Evolutionary conservation across 2,113 vertebrate genomes (phyloP).

Genomic region (Xenus cinereus): DNA sequence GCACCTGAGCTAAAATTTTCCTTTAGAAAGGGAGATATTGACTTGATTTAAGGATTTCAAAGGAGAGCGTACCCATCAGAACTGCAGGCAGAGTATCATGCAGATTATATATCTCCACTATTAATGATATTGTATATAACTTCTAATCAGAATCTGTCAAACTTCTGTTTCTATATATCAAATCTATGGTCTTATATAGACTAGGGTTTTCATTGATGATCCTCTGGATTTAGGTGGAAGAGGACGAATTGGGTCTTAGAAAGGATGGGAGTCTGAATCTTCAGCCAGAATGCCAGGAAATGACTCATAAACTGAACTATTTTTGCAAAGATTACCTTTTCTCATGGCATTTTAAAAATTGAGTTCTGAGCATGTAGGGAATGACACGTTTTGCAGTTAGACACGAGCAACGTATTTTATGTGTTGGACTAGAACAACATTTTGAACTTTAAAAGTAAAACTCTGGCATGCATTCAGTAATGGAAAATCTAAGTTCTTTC

Average conservation of each 20-base stretch:
- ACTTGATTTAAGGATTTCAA: neutral
- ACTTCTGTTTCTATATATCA: neutral
- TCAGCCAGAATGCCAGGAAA: constrained; percentile 13
- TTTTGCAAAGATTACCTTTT: constrained; percentile 24
- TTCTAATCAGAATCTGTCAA: neutral
- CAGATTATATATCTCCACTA: neutral
- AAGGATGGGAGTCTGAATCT: neutral
- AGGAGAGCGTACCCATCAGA: neutral
- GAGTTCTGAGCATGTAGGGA: constrained; percentile 22
- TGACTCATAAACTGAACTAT: neutral
- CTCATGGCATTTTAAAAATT: neutral
- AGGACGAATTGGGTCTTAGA: neutral
- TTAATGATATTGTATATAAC: neutral
- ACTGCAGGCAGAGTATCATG: neutral
- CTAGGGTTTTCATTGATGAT: neutral
- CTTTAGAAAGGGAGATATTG: neutral
- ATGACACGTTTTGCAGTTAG: neutral
- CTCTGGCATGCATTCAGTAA: neutral
- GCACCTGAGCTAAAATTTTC: neutral
- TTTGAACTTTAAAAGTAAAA: constrained; percentile 23
- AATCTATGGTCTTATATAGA: neutral
- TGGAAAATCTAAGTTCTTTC: neutral
- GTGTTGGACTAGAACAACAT: neutral
- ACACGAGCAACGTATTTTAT: neutral
- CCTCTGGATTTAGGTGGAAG: neutral